Conservation (phyloP, 2,888 invertebrate genomes). For the Torymus texanus region DNA sequence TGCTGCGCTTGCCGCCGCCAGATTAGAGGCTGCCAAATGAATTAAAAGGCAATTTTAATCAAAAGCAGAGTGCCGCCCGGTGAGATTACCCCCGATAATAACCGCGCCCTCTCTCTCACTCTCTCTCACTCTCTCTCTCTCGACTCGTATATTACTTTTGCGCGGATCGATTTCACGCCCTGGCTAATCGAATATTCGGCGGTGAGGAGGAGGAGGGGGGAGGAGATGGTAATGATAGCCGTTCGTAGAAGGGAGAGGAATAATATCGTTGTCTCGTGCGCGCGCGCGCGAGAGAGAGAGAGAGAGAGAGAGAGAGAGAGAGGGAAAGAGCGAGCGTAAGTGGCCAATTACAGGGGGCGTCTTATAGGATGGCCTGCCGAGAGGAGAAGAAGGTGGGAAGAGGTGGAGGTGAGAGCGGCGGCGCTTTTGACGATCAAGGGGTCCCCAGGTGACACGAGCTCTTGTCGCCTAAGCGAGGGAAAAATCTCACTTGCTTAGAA, state of each 20-base stretch:
- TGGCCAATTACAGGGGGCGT: conserved; percentile 50
- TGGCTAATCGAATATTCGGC: conserved; percentile 53
- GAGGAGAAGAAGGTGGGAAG: background rate
- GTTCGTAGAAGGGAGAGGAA: conserved; percentile 46
- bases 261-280: conserved; percentile 52
- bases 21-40: conserved; percentile 76
- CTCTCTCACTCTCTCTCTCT: conserved; percentile 40
- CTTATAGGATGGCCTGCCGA: background rate
- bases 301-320: too few relatives aligned
- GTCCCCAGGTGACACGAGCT: too few relatives aligned
- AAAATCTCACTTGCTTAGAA: too few relatives aligned
- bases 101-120: conserved; percentile 67
- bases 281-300: background rate
- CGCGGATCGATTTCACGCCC: conserved; percentile 51
- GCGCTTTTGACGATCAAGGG: too few relatives aligned
- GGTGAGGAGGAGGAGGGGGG: background rate
- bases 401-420: background rate
- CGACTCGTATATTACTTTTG: conserved; percentile 52
- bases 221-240: conserved; percentile 45
- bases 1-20: conserved; percentile 68
- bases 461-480: too few relatives aligned
- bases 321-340: conserved; percentile 28
- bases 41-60: conserved; percentile 76
- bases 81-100: conserved; percentile 75
- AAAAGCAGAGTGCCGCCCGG: conserved; percentile 69